A percentile compares a stretch with the other conserved stretches of the same genome.
Evolutionary conservation across 2,888 invertebrate species (phyloP).

Genomic region (Rhodophaea formosa): DNA sequence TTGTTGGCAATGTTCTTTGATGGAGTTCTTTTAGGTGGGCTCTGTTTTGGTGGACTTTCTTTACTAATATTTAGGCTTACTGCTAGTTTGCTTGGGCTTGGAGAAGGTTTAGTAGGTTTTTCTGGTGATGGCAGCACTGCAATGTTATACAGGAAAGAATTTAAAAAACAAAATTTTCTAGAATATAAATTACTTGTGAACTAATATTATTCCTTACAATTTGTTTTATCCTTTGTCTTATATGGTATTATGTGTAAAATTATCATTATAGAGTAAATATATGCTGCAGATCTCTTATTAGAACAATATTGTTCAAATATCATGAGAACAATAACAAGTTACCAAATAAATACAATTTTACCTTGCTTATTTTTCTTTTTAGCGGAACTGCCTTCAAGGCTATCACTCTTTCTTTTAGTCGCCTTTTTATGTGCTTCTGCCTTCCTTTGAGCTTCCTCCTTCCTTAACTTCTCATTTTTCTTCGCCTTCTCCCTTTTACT

Average conservation of each 20-base stretch:
- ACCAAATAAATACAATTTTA: conserved; percentile 26
- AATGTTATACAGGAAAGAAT: too few relatives aligned
- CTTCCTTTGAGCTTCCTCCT: conserved; percentile 45
- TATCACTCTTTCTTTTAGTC: conserved; percentile 62
- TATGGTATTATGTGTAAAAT: background rate
- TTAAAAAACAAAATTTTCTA: too few relatives aligned
- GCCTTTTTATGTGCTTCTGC: conserved; percentile 48
- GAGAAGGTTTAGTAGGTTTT: conserved; percentile 23
- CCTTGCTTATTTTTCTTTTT: conserved; percentile 55
- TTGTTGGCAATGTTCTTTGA: conserved; percentile 51
- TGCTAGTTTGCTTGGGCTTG: conserved; percentile 3
- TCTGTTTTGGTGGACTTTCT: conserved; percentile 31
- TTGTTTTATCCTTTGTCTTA: too few relatives aligned
- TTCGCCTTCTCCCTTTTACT: conserved; percentile 47
- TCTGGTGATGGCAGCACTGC: conserved; percentile 36
- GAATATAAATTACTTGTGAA: too few relatives aligned
- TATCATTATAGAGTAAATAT: too few relatives aligned
- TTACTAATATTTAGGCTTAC: conserved; percentile 27
- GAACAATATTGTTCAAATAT: too few relatives aligned
- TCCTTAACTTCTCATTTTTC: conserved; percentile 44
- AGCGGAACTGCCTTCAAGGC: conserved; percentile 37
- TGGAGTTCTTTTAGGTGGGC: conserved; percentile 31
- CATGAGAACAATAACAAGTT: background rate
- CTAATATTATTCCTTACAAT: too few relatives aligned
- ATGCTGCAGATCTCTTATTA: too few relatives aligned